Conservation (phyloP, 1,140 invertebrate genomes). For the Cotesia typhae region DNA sequence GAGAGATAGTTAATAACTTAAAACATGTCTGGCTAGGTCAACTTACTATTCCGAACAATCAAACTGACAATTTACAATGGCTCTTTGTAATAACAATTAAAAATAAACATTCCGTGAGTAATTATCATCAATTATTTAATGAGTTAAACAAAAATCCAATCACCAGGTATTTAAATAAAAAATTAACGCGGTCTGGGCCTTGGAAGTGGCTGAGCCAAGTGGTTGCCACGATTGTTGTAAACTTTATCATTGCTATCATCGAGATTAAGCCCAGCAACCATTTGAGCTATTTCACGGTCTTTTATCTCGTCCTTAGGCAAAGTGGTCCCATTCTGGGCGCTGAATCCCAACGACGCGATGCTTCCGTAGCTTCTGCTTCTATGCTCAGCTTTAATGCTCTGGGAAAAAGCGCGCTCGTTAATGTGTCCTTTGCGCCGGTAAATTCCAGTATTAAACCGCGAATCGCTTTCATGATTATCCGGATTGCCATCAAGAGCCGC, state of each 20-base stretch:
- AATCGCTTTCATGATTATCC: slow-evolving; percentile 74
- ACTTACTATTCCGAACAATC: background rate
- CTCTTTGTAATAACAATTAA: no score
- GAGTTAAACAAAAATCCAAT: background rate
- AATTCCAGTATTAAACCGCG: slow-evolving; percentile 84
- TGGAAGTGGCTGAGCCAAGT: slow-evolving; percentile 58
- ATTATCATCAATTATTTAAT: background rate
- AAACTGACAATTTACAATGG: background rate
- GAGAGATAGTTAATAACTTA: background rate
- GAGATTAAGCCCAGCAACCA: slow-evolving; percentile 86
- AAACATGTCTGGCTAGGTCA: no score
- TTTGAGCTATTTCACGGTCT: slow-evolving; percentile 89
- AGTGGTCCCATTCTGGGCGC: slow-evolving; percentile 55
- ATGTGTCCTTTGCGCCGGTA: slow-evolving; percentile 90
- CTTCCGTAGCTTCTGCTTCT: slow-evolving; percentile 89
- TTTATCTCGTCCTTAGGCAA: slow-evolving; percentile 79
- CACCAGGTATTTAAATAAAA: background rate
- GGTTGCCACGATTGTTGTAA: slow-evolving; percentile 51
- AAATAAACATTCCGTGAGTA: no score
- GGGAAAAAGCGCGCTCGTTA: slow-evolving; percentile 92
- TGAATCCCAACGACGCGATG: slow-evolving; percentile 78
- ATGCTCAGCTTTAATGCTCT: slow-evolving; percentile 92
- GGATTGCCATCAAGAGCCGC: slow-evolving; percentile 42
- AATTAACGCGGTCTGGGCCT: slow-evolving; percentile 60
- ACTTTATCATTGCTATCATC: slow-evolving; percentile 79